These are phyloP conservation scores for Hermaeophaga mercurialis DNA, from an alignment of 2,888 invertebrate species.

Conservation along the genomic window DNA sequence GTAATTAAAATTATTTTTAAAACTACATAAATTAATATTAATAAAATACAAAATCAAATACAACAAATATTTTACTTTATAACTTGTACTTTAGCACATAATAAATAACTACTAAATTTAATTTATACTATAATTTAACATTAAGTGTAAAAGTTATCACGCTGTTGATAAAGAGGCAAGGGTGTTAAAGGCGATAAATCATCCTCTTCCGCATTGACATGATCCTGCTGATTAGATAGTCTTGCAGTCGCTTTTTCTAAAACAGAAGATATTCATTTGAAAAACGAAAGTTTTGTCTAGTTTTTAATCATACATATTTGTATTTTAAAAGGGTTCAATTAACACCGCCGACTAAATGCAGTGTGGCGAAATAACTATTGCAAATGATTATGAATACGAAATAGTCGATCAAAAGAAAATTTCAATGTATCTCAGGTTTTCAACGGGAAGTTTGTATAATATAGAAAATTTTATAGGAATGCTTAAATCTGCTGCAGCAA, in stretches of 20 bases:
- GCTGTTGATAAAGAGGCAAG: conserved; percentile 83
- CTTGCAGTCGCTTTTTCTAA: conserved; percentile 74
- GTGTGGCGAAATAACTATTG: too few species aligned
- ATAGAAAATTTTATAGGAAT: too few species aligned
- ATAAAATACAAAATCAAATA: conserved; percentile 22
- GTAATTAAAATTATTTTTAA: conserved; percentile 7
- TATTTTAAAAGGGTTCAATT: too few species aligned
- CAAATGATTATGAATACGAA: too few species aligned
- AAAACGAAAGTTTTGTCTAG: too few species aligned
- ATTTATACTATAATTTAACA: conserved; percentile 4
- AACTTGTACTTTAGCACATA: conserved; percentile 20
- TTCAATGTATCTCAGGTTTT: too few species aligned
- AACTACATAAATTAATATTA: conserved; percentile 16
- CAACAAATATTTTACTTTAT: conserved; percentile 15
- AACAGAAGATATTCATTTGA: conserved; percentile 20
- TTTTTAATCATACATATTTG: too few species aligned
- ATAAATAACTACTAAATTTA: conserved; percentile 17
- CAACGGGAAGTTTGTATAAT: too few species aligned
- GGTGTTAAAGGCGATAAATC: conserved; percentile 78
- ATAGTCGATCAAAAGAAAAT: too few species aligned
- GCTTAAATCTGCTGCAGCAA: too few species aligned
- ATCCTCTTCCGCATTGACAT: conserved; percentile 68
- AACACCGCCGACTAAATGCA: too few species aligned
- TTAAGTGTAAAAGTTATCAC: conserved; percentile 77
- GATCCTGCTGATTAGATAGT: conserved; percentile 64